Percentiles rank a stretch among this genome's conserved stretches.
These are phyloP conservation scores for Orchesella cincta DNA, from an alignment of 1,140 invertebrate species.

Conservation along the genomic window DNA sequence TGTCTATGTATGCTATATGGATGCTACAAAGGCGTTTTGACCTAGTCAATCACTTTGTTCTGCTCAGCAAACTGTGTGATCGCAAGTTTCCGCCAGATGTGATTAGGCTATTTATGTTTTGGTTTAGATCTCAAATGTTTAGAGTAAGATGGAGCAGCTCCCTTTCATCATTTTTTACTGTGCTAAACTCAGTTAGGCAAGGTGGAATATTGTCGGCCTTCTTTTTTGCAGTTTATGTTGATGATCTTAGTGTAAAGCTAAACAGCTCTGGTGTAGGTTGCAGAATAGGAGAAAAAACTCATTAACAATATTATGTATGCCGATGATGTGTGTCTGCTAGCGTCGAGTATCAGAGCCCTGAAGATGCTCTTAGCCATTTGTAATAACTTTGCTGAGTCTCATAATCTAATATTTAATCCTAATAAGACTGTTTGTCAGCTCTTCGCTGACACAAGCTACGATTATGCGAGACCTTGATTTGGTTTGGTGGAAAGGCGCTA, in stretches of 20 bases:
- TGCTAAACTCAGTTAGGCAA: not conserved
- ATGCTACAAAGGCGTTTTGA: too few relatives aligned
- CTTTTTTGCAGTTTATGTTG: constrained; percentile 6
- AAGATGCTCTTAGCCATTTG: not conserved
- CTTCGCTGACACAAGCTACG: not conserved
- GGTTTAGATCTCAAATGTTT: not conserved
- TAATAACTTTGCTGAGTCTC: not conserved
- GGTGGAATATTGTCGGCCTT: not conserved
- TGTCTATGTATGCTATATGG: too few relatives aligned
- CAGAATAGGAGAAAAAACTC: not conserved
- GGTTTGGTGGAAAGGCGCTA: not conserved
- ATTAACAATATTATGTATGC: too few relatives aligned
- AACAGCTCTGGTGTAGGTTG: not conserved
- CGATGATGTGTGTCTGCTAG: not conserved
- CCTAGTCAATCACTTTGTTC: not conserved
- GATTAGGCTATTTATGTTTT: not conserved
- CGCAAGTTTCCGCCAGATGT: not conserved
- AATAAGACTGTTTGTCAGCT: not conserved
- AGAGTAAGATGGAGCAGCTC: not conserved
- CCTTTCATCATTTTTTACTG: not conserved
- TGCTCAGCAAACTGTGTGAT: not conserved
- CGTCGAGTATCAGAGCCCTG: not conserved
- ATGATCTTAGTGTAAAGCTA: not conserved
- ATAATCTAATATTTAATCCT: not conserved
- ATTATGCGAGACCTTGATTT: not conserved